Evolutionary conservation across 53 echinoderm and acorn worm genomes (phyloP), one percentile per base, ranked within the genome.

Genomic region (Mesocentrotus franciscanus): DNA sequence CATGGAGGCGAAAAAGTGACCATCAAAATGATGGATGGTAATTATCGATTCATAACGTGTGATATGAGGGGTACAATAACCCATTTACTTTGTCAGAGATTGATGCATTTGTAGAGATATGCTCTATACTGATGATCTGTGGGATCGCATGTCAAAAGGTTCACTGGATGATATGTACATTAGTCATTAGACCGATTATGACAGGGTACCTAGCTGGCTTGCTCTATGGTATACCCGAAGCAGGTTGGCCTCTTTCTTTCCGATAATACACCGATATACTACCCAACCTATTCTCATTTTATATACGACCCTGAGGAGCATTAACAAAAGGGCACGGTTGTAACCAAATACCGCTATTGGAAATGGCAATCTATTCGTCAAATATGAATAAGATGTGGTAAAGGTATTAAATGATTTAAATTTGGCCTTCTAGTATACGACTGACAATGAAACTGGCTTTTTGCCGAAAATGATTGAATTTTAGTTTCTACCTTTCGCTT

Each of bases 21-120:
- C 14, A 57, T 57, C n/a, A 27, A 56, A 85, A 27, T 87, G 87
- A 58, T 87, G n/a, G 58, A 87, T 87, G 87, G 56, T 26, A 56
- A 11, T 27, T 56, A 32, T 58, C 58, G 57, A 87, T 57, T 58
- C 27, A 26, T 87, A 57, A n/a, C 87, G 87, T 11, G 87, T 58
- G 87, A 87, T 87, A 87, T 87, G 87, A 87, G 59, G 87, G 56
- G 87, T 87, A 29, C n/a, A 27, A 58, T 58, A 87, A 87, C 56
- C 17, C 26, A 87, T 87, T 87, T 87, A 87, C 57, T 58, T 58
- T 87, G 87, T 57, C 87, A 87, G 56, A 87, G 56, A 58, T 58
- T 2, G 58, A 56, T 87, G 58, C 58, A 87, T 87, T 26, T 12
- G 10, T 12, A 58, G n/a, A n/a, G 10, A 8, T 58, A 1, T 56